Evolutionary conservation across 2,113 vertebrate genomes (phyloP).

Genomic region (Laterallus jamaicensis): DNA sequence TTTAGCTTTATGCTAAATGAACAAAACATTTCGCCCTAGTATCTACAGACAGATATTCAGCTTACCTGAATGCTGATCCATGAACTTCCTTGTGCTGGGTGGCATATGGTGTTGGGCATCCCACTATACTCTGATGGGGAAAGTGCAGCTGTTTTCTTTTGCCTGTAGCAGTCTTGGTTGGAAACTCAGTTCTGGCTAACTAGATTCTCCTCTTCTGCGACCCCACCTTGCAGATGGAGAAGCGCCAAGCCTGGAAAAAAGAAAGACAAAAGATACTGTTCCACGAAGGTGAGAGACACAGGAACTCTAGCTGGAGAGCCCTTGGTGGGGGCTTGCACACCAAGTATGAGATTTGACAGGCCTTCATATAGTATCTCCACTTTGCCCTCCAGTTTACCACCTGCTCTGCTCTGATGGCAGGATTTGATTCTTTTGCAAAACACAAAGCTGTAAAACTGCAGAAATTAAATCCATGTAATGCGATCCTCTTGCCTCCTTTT

Average conservation of each 20-base stretch:
- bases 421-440: constrained; percentile 27
- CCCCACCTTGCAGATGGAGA: not conserved
- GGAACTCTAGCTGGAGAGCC: not conserved
- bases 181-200: not conserved
- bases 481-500: constrained; percentile 13
- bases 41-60: not conserved
- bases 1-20: not conserved
- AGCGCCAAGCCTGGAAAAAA: not conserved
- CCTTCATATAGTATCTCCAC: not conserved
- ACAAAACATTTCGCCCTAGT: not conserved
- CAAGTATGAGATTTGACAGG: not conserved
- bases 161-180: not conserved
- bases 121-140: accelerated
- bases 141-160: not conserved
- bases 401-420: constrained; percentile 1
- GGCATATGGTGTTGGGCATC: not conserved
- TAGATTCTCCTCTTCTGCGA: not conserved
- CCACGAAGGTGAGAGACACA: constrained; percentile 14
- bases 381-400: constrained; percentile 20
- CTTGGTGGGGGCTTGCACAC: not conserved
- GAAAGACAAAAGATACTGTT: not conserved
- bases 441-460: constrained; percentile 34
- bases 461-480: constrained; percentile 36
- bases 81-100: not conserved
- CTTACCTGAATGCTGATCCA: not conserved